Evolutionary conservation across 2,113 vertebrate genomes (phyloP).

Genomic region (Phyllostomus discolor): DNA sequence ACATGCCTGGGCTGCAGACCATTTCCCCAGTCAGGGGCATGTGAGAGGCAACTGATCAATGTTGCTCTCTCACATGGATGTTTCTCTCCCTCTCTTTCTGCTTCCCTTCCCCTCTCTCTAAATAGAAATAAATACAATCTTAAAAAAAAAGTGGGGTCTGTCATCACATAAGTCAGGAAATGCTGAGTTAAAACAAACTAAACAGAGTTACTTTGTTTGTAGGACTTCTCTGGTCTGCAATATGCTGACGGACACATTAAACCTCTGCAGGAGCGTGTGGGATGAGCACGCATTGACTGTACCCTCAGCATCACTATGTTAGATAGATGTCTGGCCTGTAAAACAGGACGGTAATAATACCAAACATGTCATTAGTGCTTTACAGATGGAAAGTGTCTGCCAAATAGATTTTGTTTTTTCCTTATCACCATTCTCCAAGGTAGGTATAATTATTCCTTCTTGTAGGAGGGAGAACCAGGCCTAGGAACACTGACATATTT

Average conservation of each 20-base stretch:
- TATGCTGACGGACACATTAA: neutral
- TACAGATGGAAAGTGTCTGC: neutral
- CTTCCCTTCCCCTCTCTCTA: no score
- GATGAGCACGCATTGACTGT: neutral
- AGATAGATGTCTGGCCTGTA: neutral
- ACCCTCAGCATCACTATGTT: neutral
- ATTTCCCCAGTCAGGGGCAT: no score
- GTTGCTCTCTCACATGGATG: no score
- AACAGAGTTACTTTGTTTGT: neutral
- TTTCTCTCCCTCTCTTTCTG: no score
- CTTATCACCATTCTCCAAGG: neutral
- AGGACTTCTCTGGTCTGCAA: neutral
- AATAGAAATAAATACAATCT: no score
- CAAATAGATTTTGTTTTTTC: neutral
- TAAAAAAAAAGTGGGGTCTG: neutral
- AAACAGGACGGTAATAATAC: constrained; percentile 7
- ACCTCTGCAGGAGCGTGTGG: neutral
- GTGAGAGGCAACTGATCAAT: no score
- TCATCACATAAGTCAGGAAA: neutral
- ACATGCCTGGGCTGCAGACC: no score
- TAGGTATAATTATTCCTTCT: neutral
- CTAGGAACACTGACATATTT: neutral
- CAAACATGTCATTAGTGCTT: neutral
- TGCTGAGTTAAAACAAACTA: neutral
- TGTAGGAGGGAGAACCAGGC: neutral